Conservation (phyloP, 2,113 vertebrate genomes). For the Rhea pennata region DNA sequence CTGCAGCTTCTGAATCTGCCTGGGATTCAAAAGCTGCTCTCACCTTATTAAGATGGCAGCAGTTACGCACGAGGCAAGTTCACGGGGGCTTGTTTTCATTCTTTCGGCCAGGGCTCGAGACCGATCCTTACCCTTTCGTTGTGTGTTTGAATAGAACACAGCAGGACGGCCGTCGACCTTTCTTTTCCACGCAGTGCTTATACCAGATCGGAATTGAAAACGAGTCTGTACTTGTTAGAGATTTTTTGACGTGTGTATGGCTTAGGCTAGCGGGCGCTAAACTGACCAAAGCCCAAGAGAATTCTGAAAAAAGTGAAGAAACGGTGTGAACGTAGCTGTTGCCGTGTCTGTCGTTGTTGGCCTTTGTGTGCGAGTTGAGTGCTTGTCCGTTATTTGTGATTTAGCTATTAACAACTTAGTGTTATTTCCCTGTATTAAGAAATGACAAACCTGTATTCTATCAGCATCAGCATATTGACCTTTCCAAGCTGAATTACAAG, state of each 20-base stretch:
- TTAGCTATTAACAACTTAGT: neutral
- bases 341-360: neutral
- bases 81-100: conserved; percentile 64
- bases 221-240: neutral
- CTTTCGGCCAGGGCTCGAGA: conserved; percentile 55
- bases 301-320: neutral
- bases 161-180: conserved; percentile 45
- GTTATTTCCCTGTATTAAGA: neutral
- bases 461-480: neutral
- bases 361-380: neutral
- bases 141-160: conserved; percentile 40
- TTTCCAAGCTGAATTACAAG: neutral
- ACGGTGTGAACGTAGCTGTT: neutral
- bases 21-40: conserved; percentile 76
- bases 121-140: neutral
- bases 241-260: neutral
- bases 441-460: neutral
- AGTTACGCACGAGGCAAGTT: conserved; percentile 79
- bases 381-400: neutral
- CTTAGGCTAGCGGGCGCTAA: neutral
- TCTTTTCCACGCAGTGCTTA: neutral
- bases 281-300: neutral
- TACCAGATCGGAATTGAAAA: neutral
- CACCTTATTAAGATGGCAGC: conserved; percentile 85
- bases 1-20: conserved; percentile 67